A percentile compares a stretch with the other conserved stretches of the same genome.
Evolutionary conservation across 2,888 invertebrate genomes (phyloP).

Genomic region (Laothoe populi): DNA sequence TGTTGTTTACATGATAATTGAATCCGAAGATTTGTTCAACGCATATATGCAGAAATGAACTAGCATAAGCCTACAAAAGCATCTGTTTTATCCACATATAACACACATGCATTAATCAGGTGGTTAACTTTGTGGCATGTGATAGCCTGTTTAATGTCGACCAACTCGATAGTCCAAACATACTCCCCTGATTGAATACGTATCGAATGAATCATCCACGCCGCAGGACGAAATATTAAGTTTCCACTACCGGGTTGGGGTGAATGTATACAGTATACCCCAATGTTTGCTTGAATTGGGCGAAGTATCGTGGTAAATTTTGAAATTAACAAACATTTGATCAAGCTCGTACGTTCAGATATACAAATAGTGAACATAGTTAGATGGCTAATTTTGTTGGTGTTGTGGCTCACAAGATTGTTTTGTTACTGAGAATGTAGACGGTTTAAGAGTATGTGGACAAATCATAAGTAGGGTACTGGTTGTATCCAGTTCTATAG

Average conservation of each 20-base stretch:
- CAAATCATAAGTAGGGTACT: too few relatives aligned
- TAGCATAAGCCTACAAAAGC: too few relatives aligned
- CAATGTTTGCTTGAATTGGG: conserved; percentile 18
- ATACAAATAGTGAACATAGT: conserved; percentile 8
- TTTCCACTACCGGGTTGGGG: conserved; percentile 16
- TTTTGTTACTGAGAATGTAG: not conserved
- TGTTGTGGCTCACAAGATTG: not conserved
- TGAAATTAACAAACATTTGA: conserved; percentile 20
- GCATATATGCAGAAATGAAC: too few relatives aligned
- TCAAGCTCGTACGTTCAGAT: not conserved
- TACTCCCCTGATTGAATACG: not conserved
- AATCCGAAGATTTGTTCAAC: too few relatives aligned
- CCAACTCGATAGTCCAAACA: not conserved
- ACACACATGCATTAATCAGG: not conserved
- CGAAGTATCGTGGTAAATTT: conserved; percentile 23
- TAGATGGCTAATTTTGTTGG: not conserved
- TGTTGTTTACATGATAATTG: too few relatives aligned
- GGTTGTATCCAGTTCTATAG: too few relatives aligned
- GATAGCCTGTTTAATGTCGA: not conserved
- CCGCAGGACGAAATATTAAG: conserved; percentile 15
- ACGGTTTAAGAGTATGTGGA: too few relatives aligned
- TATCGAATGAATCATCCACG: conserved; percentile 12
- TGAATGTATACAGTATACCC: conserved; percentile 1
- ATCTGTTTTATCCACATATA: too few relatives aligned
- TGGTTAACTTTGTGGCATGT: not conserved